Base-by-base conservation (phyloP, 2,113 vertebrate species). In the Bothrops jararaca region DNA sequence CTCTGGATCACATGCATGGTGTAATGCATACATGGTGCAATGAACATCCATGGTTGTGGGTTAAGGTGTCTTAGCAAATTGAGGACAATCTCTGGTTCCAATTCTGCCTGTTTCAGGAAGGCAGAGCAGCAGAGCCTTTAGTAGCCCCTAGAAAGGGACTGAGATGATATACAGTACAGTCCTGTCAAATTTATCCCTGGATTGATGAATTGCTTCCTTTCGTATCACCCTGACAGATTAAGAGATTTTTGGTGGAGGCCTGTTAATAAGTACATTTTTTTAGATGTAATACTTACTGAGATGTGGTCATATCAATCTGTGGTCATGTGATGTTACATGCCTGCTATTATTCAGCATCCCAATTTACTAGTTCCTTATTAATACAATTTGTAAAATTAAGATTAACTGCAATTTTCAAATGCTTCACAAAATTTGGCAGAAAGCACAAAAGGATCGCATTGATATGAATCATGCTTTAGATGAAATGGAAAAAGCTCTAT, bases 151-250 rank as follows among this genome's bases (percentile, higher is more conserved):
- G 34, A 80, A 80, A 80, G 6, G 18, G 34, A 39, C 34, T 80
- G 34, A 39, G 74, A 39, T 80, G 34, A 80, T 80, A 80, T 22
- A 42, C 45, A 91, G 45, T 91, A 10, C 23, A 6, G 0, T 69
- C 5, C 64, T 50, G 1, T 50, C 48, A 86, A n/a, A 29, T 85
- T 92, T 88, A 58, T 69, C 13, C 85, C 91, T 88, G 1, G 0
- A 89, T 29, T 87, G 94, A 92, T 89, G 45, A 89, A 93, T 57
- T 90, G 89, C 89, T 96, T 96, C 95, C 95, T 92, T 93, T 94
- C n/a, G 4, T 54, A 64, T 92, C 56, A 22, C 39, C 60, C 54
- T 89, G 91, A 89, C 64, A 87, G 90, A 69, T 24, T 80, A 80
- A 80, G 34, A 22, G 34, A 42, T 39, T 39, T 80, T 80, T 39